phyloP scores from a whole-genome alignment of 2,888 invertebrate genomes.

The Cheilosia vernalis region DNA sequence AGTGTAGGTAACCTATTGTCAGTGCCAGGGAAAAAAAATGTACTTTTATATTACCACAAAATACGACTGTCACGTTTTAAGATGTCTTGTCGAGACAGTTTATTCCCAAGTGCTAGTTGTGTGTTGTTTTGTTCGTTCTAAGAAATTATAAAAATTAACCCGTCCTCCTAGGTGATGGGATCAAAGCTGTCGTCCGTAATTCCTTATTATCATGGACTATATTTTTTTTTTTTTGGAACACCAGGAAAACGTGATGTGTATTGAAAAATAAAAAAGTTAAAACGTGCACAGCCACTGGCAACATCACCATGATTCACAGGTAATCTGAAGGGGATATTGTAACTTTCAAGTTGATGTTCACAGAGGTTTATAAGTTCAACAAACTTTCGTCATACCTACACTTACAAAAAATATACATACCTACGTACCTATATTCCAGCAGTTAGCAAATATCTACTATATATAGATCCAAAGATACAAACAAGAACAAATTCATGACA shows the following conservation, averaged over 20 bases:
- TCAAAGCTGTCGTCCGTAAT: conserved; percentile 39
- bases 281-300: not conserved
- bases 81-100: not conserved
- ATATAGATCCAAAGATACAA: conserved; percentile 11
- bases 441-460: not conserved
- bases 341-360: not conserved
- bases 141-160: conserved; percentile 43
- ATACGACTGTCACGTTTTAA: not conserved
- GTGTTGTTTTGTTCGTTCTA: conserved; percentile 15
- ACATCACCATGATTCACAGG: conserved; percentile 25
- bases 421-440: not conserved
- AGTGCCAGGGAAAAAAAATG: not conserved
- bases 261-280: not conserved
- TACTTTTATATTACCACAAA: not conserved
- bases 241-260: conserved; percentile 29
- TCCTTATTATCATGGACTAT: conserved; percentile 23
- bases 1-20: not conserved
- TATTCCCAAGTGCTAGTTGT: too few species aligned
- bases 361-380: conserved; percentile 20
- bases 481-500: conserved; percentile 2
- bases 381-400: not conserved
- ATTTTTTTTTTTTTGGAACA: not conserved
- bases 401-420: not conserved
- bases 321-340: not conserved
- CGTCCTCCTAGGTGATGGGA: conserved; percentile 12